Base-by-base conservation (phyloP, 2,888 invertebrate species). In the Cremastinae sp. region DNA sequence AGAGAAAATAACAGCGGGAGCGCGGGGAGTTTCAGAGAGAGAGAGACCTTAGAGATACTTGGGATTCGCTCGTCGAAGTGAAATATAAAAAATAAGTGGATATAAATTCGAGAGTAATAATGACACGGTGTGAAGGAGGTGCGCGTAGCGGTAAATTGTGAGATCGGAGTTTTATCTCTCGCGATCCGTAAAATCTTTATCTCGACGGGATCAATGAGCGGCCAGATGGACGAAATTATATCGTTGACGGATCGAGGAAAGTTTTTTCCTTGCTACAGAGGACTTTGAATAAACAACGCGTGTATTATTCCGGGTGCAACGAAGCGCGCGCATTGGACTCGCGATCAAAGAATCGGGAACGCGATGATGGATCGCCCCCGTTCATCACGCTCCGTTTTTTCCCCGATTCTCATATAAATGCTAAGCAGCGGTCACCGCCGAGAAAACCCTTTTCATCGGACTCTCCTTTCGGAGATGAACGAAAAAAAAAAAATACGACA, bases 171-270 rank as follows among this genome's bases (percentile, higher is more conserved):
- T 28, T 28, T 28, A 28, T 28, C 28, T 28, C 28, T 28, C 45
- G 34, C 14, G 18, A 61, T 61, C 54, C 36, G 59, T 73, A 28
- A 28, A 73, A 73, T 61, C 38, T 73, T 73, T 68, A 73, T 47
- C 59, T 61, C 73, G 28, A 3, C 28, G 28, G 5, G 5, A 28
- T 28, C 28, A 28, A 41, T 41, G 9, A 41, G 9, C n/a, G 10
- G 10, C 41, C 12, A 41, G 41, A 41, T 41, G 41, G 9, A n/a
- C 2, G 8, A 41, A 41, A 41, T n/a, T 2, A 41, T 9, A 41
- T 41, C 41, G 28, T 28, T 28, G 5, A 28, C 28, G 2, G 28
- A 28, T 5, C 2, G 2, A 28, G 28, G 28, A 28, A 28, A 28
- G 41, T 41, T 41, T n/a, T 41, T n/a, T n/a, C n/a, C n/a, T n/a